Base-by-base conservation (phyloP, 1,140 invertebrate species). In the Pseudomyrmex dendroicus region DNA sequence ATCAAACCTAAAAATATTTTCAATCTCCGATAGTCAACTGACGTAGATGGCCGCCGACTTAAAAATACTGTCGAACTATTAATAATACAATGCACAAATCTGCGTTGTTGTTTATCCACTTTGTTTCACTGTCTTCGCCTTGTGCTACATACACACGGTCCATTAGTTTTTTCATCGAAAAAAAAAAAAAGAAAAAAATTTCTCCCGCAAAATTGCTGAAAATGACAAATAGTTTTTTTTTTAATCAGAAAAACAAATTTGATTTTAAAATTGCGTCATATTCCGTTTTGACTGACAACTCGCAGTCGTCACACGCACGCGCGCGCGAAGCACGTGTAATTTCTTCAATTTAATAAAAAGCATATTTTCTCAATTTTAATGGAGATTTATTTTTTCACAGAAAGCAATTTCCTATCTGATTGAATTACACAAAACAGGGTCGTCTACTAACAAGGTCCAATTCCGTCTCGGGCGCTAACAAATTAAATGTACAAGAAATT, bases 1-100 rank as follows among this genome's bases (percentile, higher is more conserved):
- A 80, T 80, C 76, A 80, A 80, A 80, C 76, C 35, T 80, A 80
- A 80, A 80, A 80, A 80, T 80, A 80, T 80, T 80, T 35, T 80
- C 44, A 80, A 35, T 35, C 54, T 80, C 66, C 66, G 76, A 80
- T 80, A 80, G 35, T 80, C 76, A 80, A 72, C 76, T 80, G 76
- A 80, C 76, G 76, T 80, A 80, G 76, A 72, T 80, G 76, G 66
- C 66, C 76, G 76, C 56, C n/a, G 66, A 70, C 66, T 80, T 80
- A 80, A 80, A 80, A 80, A 80, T 80, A 80, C 66, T 59, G 35
- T 25, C 8, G 4, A 35, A 59, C 76, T 80, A 80, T 80, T 80
- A 80, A 80, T 80, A 80, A 80, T 59, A 80, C 76, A 80, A 80
- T 80, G 66, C 66, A 70, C 70, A 78, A 80, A 72, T 80, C 76